phyloP scores from a whole-genome alignment of 2,797 vertebrate genomes.

The Selene dorsalis region DNA sequence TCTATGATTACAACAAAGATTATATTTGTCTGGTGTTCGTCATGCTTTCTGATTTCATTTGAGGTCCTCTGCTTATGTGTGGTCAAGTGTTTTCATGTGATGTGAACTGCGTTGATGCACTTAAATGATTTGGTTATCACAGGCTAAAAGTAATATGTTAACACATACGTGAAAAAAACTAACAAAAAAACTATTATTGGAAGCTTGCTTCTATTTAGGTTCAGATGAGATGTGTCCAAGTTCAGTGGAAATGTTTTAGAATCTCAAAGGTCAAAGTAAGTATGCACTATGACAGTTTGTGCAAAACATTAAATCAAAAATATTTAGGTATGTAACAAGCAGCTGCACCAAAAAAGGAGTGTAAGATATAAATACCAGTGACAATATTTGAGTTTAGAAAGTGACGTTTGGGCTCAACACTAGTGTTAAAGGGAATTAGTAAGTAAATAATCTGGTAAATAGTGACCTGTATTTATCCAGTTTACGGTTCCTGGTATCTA shows the following conservation, averaged over 20 bases:
- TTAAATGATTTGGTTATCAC: not conserved
- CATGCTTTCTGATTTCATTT: not conserved
- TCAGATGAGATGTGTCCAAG: not conserved
- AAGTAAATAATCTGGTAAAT: not conserved
- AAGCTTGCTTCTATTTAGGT: not conserved
- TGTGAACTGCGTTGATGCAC: not conserved
- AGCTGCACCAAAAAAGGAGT: too few species aligned
- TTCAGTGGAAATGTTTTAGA: too few species aligned
- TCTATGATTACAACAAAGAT: not conserved
- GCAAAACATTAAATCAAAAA: not conserved
- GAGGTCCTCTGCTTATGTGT: not conserved
- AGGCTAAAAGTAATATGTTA: not conserved
- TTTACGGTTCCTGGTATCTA: too few species aligned
- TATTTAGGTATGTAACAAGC: not conserved
- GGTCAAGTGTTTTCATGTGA: not conserved
- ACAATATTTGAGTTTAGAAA: too few species aligned
- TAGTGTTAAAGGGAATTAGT: not conserved
- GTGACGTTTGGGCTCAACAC: not conserved
- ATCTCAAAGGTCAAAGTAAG: slow-evolving; percentile 5
- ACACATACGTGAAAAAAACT: not conserved
- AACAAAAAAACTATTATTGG: not conserved
- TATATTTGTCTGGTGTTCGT: not conserved
- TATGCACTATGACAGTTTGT: not conserved
- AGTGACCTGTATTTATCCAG: not conserved
- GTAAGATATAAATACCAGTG: too few species aligned